Evolutionary conservation across 2,888 invertebrate species (phyloP).

Genomic region (Netelia virgata): DNA sequence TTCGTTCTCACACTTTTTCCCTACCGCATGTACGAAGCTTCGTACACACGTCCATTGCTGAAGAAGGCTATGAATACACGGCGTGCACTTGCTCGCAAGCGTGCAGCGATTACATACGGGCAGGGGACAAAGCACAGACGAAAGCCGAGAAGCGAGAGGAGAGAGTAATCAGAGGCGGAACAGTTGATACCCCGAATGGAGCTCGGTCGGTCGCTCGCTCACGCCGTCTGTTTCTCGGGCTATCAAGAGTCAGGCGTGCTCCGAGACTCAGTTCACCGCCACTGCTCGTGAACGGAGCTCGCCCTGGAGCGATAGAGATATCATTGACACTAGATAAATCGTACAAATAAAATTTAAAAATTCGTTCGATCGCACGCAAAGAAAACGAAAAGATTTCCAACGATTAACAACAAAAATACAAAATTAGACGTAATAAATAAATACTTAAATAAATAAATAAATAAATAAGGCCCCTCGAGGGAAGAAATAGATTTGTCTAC

Average conservation of each 20-base stretch:
- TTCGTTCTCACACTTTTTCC: background rate
- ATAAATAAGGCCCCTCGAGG: background rate
- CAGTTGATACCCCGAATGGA: slow-evolving; percentile 12
- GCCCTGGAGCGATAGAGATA: slow-evolving; percentile 41
- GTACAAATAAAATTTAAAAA: background rate
- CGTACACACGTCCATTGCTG: too few relatives aligned
- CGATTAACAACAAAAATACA: background rate
- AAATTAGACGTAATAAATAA: too few relatives aligned
- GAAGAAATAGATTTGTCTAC: background rate
- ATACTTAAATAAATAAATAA: background rate
- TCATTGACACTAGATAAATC: background rate
- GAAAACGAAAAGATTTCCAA: background rate
- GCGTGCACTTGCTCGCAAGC: background rate
- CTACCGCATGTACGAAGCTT: background rate
- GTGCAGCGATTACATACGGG: background rate
- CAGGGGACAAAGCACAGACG: background rate
- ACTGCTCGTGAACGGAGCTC: slow-evolving; percentile 58
- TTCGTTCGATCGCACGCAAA: background rate
- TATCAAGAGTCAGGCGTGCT: slow-evolving; percentile 48
- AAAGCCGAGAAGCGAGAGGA: background rate
- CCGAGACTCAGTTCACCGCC: slow-evolving; percentile 60
- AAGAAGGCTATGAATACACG: background rate
- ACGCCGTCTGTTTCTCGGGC: slow-evolving; percentile 28
- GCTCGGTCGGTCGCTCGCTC: background rate
- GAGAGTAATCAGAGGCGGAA: background rate